phyloP scores from a whole-genome alignment of 2,888 invertebrate genomes.

The Amblyjoppa proteus region DNA sequence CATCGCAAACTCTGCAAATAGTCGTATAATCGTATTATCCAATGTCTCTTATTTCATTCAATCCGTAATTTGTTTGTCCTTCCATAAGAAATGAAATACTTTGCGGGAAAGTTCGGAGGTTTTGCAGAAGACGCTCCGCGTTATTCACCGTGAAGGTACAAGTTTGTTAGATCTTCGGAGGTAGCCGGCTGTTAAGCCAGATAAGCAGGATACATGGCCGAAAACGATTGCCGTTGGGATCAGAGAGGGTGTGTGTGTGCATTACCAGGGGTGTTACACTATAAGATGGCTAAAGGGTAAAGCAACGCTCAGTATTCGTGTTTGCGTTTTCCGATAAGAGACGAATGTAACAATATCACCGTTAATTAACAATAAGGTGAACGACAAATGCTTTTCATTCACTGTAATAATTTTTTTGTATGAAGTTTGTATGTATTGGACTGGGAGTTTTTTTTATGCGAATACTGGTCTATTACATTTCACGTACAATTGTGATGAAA shows the following conservation, averaged over 20 bases:
- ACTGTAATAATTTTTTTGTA: neutral
- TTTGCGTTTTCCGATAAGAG: neutral
- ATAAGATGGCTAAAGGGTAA: neutral
- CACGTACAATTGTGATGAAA: too few species aligned
- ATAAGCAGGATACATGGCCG: slow-evolving; percentile 83
- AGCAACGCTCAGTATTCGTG: neutral
- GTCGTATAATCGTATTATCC: neutral
- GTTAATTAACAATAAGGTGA: neutral
- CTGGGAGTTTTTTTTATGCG: too few species aligned
- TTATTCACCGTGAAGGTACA: slow-evolving; percentile 72
- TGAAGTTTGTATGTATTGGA: neutral
- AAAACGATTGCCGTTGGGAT: slow-evolving; percentile 82
- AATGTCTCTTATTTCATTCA: neutral
- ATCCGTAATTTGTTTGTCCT: neutral
- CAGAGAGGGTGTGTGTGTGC: slow-evolving; percentile 64
- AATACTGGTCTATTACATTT: too few species aligned
- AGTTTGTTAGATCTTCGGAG: slow-evolving; percentile 82
- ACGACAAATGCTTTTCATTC: neutral
- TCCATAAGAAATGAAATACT: slow-evolving; percentile 23
- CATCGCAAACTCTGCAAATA: too few species aligned
- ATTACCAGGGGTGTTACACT: slow-evolving; percentile 21
- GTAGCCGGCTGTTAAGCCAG: slow-evolving; percentile 84
- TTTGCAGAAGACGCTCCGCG: slow-evolving; percentile 56
- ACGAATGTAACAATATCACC: neutral
- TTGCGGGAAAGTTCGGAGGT: slow-evolving; percentile 55